Evolutionary conservation across 2,113 vertebrate species (phyloP), one percentile per base, ranked within the genome.

Genomic region (Sebastes schlegelii): DNA sequence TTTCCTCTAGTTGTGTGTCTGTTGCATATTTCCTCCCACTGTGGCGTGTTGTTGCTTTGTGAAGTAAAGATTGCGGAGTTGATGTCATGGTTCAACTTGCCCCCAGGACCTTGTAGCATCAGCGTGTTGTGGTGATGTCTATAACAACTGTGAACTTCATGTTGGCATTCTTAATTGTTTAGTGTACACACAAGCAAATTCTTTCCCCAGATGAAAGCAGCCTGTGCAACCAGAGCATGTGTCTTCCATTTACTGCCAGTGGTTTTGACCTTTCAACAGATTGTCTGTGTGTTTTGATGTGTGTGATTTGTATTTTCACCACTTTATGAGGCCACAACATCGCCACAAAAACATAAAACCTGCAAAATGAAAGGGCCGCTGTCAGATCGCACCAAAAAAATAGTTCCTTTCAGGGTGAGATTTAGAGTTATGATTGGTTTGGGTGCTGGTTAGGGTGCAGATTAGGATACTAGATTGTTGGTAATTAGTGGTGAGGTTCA

Each of bases 231-330:
- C 77, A 34, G 57, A 86, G 62, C 87, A 90, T 70, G 68, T 93
- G 93, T 89, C 81, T 93, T 85, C 81, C 51, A 91, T 90, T 92
- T 92, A 46, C 77, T 17, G 21, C n/a, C 66, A 17, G 69, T 4
- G 81, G 86, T 80, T 91, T 86, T 89, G 72, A 90, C 85, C 84
- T 92, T 94, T 93, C 83, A 89, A 72, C 90, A 88, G 88, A 89
- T 86, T 82, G 57, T 81, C 62, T 80, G 48, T 74, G 74, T 88
- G 77, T 91, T 84, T 86, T 85, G 79, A 88, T 85, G 79, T 89
- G 76, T 78, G 72, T 42, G 26, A 87, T 77, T 91, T 88, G 63
- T 66, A n/a, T 79, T 89, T 85, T 79, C 63, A 77, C 61, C 80
- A 48, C 62, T 73, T 77, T 74, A 62, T 62, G n/a, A 88, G 66